These are phyloP conservation scores for Nyctalus aviator DNA, from an alignment of 2,797 vertebrate genomes.

Conservation along the genomic window DNA sequence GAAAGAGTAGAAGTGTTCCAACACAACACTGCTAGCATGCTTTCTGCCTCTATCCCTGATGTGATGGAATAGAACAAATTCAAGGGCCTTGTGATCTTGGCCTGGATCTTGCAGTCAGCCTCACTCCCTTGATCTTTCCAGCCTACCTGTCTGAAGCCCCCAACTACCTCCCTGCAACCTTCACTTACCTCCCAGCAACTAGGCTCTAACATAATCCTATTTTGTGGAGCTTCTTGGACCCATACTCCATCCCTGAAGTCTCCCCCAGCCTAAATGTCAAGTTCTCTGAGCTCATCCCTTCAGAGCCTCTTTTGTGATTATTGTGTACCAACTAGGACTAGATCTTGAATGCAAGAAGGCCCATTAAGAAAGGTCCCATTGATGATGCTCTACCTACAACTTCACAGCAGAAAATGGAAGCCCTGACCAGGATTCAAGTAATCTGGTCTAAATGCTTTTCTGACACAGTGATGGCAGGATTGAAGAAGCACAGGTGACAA, in stretches of 20 bases:
- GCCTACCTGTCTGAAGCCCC: not conserved
- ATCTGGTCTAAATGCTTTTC: not conserved
- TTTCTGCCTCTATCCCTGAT: not conserved
- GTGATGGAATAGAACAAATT: not conserved
- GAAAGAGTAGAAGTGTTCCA: not conserved
- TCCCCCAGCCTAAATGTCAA: not conserved
- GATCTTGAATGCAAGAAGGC: not conserved
- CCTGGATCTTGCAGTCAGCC: not conserved
- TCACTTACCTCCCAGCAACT: not conserved
- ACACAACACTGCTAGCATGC: not conserved
- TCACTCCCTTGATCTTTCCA: not conserved
- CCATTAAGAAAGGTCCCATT: not conserved
- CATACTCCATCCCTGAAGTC: not conserved
- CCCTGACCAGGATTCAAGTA: not conserved
- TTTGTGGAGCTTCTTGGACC: not conserved
- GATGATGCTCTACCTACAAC: not conserved
- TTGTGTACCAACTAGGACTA: not conserved
- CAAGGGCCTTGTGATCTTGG: not conserved
- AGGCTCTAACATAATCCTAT: not conserved
- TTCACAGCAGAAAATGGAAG: not conserved
- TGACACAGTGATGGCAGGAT: not conserved
- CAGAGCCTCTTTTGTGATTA: not conserved
- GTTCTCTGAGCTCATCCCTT: not conserved
- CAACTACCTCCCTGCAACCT: not conserved
- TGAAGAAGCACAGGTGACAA: not conserved